Base-by-base conservation (phyloP, 2,888 invertebrate species). In the Pterobdella sp. region DNA sequence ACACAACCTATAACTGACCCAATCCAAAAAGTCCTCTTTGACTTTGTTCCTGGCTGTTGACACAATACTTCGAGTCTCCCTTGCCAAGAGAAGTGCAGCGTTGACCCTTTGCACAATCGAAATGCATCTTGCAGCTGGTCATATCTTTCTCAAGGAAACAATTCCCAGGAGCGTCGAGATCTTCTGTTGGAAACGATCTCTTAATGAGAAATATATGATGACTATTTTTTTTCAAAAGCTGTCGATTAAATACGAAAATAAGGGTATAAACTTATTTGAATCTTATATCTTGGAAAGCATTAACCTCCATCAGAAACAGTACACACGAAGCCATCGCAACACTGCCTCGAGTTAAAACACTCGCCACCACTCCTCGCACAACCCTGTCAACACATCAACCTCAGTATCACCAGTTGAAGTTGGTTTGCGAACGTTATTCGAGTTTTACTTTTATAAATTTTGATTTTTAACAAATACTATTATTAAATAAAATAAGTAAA, bases 61-160 rank as follows among this genome's bases (percentile, higher is more conserved):
- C 10, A 26, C 60, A 56, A n/a, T 56, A 56, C 60, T 56, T 56
- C n/a, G 26, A 7, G n/a, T n/a, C 3, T 3, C 26, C 60, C n/a
- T 56, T 56, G 60, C 60, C 60, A 22, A 56, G n/a, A n/a, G n/a
- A 56, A 22, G 60, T 56, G 60, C 60, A 56, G 60, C n/a, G 60
- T 56, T 56, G 60, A 7, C 60, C 60, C 26, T 56, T 56, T 22
- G n/a, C n/a, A n/a, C 60, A 56, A 26, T 56, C 60, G 10, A 56
- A 56, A 22, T 56, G 60, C 7, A n/a, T 56, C n/a, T 22, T 56
- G n/a, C 60, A 56, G 4, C n/a, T 26, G 14, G 60, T 22, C n/a
- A 56, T 26, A 22, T 56, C 60, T 26, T 56, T 56, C 60, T 56
- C 60, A 3, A 56, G 60, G n/a, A 56, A 22, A 22, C 60, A 56